Evolutionary conservation across 1,140 invertebrate species (phyloP).

Genomic region (Bombus picipes): DNA sequence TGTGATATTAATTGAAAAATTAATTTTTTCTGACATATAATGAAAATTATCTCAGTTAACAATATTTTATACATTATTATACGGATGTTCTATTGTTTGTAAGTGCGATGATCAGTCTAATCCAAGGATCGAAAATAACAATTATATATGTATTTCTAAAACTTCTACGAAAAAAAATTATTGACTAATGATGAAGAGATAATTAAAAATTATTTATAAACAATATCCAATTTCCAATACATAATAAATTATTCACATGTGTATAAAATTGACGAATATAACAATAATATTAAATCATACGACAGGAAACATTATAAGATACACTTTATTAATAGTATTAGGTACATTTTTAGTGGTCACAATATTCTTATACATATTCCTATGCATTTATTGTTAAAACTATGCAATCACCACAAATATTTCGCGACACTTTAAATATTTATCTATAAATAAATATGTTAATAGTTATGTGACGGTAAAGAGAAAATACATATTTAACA

Average conservation of each 20-base stretch:
- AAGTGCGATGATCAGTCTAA: conserved; percentile 2
- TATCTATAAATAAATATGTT: conserved; percentile 34
- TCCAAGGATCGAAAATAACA: too few relatives aligned
- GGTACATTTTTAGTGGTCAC: conserved; percentile 63
- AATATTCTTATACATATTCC: conserved; percentile 38
- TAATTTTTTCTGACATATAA: neutral
- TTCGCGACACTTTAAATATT: conserved; percentile 31
- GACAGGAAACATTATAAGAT: conserved; percentile 58
- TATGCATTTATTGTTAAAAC: conserved; percentile 37
- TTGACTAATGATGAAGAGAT: too few relatives aligned
- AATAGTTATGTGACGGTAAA: conserved; percentile 29
- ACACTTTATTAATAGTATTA: conserved; percentile 72
- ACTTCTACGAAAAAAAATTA: neutral
- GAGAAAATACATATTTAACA: conserved; percentile 48
- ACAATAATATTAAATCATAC: neutral
- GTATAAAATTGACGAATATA: neutral
- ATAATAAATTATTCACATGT: neutral
- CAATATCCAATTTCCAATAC: neutral
- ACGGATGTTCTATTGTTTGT: conserved; percentile 5
- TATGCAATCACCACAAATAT: conserved; percentile 30
- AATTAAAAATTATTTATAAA: neutral
- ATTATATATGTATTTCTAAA: too few relatives aligned
- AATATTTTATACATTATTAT: neutral
- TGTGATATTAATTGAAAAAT: neutral
- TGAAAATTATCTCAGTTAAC: neutral